These are phyloP conservation scores for Hydrozoanthus tunicans DNA, from an alignment of 64 coral and sea anemone genomes.

Conservation along the genomic window DNA sequence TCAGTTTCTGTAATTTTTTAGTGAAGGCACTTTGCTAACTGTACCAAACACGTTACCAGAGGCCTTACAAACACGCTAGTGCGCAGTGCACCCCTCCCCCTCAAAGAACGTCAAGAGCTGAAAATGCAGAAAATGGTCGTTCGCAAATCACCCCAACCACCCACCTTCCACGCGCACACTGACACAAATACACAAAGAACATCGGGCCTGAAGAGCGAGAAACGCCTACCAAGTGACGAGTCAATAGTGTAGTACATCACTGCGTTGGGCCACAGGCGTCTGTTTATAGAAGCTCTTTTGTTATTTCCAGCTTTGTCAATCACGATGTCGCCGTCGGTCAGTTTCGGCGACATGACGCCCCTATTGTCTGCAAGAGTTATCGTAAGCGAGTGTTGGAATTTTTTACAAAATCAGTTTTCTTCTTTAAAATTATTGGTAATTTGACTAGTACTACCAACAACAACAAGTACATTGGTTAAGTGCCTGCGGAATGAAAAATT, in stretches of 20 bases:
- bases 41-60: no score
- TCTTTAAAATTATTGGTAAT: background rate
- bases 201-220: background rate
- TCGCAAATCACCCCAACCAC: no score
- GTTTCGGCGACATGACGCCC: background rate
- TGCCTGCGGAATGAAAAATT: no score
- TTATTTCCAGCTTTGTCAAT: background rate
- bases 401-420: background rate
- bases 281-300: background rate
- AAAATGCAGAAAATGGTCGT: no score
- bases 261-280: slow-evolving; percentile 1
- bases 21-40: no score
- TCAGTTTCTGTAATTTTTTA: no score
- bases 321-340: background rate
- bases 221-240: background rate
- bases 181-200: no score
- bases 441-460: background rate
- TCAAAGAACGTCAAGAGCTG: no score
- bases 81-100: no score
- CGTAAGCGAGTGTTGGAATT: background rate
- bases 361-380: slow-evolving; percentile 7
- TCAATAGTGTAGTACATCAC: background rate
- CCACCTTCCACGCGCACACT: no score
- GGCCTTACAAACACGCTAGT: no score
- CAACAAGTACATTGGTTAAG: no score